Base-by-base conservation (phyloP, 2,797 vertebrate species). In the Lates japonicus region DNA sequence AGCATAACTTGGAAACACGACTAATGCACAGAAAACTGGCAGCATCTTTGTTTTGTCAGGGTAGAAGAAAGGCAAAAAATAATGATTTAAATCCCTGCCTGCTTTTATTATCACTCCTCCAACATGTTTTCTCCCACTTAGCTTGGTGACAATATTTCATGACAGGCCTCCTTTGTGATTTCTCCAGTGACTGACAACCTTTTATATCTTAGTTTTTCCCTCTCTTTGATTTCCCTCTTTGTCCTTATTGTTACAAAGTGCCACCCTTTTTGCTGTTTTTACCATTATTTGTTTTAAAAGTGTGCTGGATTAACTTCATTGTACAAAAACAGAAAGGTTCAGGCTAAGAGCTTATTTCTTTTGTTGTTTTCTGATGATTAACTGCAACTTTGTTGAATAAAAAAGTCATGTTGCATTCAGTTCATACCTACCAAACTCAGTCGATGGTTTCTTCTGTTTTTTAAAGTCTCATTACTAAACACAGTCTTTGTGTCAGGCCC, bases 71-170 rank as follows among this genome's bases (percentile, higher is more conserved):
- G 44, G 9, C 16, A 25, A 52, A 8, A 46, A 16, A 14, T 66
- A 7, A 22, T 0, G 10, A 42, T 66, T 55, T 2, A 75, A 73
- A 51, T 76, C 59, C 19, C 25, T 7, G 51, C n/a, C 55, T 22
- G 49, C 78, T 86, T 85, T 88, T 81, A 65, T 86, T 87, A 29
- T 67, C 70, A 70, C 80, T 84, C 90, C 85, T 55, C 81, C 82
- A 42, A 39, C 79, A 20, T 75, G 75, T 83, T 85, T 83, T 71
- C 81, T 80, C 62, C 82, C 82, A 63, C 79, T 81, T 66, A 22
- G 63, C 64, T 69, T 52, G 57, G 67, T 78, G 83, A 79, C 88
- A 83, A 9, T 37, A 58, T 78, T 78, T 77, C 22, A 42, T 79
- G 82, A 85, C 70, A 57, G 62, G 29, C 41, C 0, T 70, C 67